These are phyloP conservation scores for Deilephila elpenor DNA, from an alignment of 2,888 invertebrate genomes.

Conservation along the genomic window DNA sequence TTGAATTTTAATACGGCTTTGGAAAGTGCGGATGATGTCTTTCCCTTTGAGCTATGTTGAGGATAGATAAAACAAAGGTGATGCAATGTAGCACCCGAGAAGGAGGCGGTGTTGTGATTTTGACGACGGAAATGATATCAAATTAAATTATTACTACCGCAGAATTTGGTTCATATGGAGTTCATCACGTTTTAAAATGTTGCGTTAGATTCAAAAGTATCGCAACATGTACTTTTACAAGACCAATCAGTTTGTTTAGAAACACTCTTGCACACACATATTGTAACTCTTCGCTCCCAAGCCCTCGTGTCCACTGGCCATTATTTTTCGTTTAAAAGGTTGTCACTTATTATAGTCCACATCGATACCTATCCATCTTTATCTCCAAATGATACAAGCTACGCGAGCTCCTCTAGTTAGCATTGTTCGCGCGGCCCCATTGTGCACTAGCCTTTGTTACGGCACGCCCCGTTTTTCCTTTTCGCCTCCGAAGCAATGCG, in stretches of 20 bases:
- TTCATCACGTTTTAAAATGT: neutral
- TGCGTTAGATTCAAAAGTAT: neutral
- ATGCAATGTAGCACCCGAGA: neutral
- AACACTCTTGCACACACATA: neutral
- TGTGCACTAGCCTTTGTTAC: constrained; percentile 76
- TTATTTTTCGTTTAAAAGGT: constrained; percentile 35
- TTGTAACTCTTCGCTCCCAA: neutral
- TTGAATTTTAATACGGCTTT: constrained; percentile 75
- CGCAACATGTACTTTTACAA: neutral
- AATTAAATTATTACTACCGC: neutral
- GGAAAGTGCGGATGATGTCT: constrained; percentile 46
- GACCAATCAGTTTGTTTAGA: neutral
- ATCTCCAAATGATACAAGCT: constrained; percentile 78
- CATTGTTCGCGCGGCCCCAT: constrained; percentile 77
- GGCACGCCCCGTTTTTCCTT: constrained; percentile 81
- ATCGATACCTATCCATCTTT: constrained; percentile 65
- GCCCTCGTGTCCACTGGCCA: neutral
- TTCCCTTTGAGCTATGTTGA: constrained; percentile 24
- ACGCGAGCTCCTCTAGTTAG: constrained; percentile 65
- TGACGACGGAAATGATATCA: too few species aligned
- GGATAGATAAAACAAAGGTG: constrained; percentile 15
- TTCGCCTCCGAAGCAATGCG: constrained; percentile 69
- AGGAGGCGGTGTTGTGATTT: neutral
- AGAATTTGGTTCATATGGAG: too few species aligned
- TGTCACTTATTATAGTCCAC: constrained; percentile 41